Evolutionary conservation across 2,888 invertebrate species (phyloP), one percentile per base, ranked within the genome.

Genomic region (Pristionchus maxplancki): DNA sequence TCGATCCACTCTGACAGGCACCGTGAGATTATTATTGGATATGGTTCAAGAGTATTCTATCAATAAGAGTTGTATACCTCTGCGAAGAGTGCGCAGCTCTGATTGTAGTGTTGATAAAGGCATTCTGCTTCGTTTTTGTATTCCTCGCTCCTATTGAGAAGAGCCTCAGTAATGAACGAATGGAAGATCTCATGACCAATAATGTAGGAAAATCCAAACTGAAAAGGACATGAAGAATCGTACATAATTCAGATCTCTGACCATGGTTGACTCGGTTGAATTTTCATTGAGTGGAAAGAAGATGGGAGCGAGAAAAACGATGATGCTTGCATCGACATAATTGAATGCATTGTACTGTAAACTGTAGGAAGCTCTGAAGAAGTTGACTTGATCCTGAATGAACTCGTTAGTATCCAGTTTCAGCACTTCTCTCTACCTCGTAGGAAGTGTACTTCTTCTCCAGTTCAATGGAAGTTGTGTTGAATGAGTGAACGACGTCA

Each of bases 131-230:
- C 62, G 4, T 24, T 64, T 28, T 40, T 37, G 62, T 50, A 84
- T 13, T 58, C 64, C 17, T 58, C 62, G n/a, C 64, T 84, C 28
- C 62, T 15, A 20, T 58, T 64, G 1, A 13, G 62, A 15, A 84
- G 40, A 28, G 58, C 40, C 64, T 58, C 62, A 11, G 40, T 48
- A 8, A 84, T n/a, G 64, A 84, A 84, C 6, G 84, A 64, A n/a
- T 84, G 58, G 84, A 62, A 84, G 34, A 84, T 62, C 44, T 62
- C 84, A 24, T 84, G 84, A 50, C 84, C 84, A 31, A 84, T 15
- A 4, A 84, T 84, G 40, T 62, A 34, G 2, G 84, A 37, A 28
- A 84, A 64, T 15, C 62, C 64, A 17, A 62, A 1, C 62, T 84
- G 84, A 1, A 62, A 31, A 9, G 1, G n/a, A 44, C 2, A n/a